Conservation (phyloP, 1,140 invertebrate genomes). For the Pollicipes pollicipes region DNA sequence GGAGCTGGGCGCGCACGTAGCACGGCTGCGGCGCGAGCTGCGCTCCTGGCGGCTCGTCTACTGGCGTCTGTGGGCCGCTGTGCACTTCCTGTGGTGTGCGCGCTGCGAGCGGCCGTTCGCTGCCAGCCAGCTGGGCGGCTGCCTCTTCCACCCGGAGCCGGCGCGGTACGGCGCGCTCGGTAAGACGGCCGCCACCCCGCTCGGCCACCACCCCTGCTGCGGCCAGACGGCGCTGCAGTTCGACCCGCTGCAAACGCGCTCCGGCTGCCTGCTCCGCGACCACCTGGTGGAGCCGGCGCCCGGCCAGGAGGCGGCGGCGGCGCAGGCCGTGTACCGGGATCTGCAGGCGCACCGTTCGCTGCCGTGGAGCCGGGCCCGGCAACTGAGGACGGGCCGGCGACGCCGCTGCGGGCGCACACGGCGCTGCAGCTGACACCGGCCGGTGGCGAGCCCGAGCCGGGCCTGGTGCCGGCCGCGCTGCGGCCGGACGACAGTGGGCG, state of each 20-base stretch:
- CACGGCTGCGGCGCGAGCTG: conserved; percentile 50
- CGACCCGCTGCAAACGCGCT: conserved; percentile 36
- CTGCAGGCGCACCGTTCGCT: not conserved
- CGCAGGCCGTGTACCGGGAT: not conserved
- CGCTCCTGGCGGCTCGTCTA: conserved; percentile 77
- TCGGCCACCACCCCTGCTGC: conserved; percentile 59
- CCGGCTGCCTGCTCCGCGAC: not conserved
- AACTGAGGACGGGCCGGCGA: too few relatives aligned
- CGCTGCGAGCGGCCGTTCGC: conserved; percentile 56
- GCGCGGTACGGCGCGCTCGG: conserved; percentile 41
- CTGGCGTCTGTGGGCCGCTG: conserved; percentile 74
- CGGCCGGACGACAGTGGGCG: not conserved
- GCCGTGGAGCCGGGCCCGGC: not conserved
- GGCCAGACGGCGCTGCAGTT: conserved; percentile 60
- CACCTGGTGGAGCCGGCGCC: not conserved
- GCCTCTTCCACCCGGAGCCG: conserved; percentile 45
- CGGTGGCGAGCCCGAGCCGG: not conserved
- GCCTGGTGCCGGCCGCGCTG: not conserved
- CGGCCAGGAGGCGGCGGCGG: too few relatives aligned
- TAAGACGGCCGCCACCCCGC: conserved; percentile 15
- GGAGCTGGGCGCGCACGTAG: conserved; percentile 64
- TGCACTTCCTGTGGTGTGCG: conserved; percentile 57
- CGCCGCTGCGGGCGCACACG: not conserved
- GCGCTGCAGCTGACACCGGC: not conserved
- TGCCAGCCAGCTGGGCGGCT: conserved; percentile 53